Conservation (phyloP, 2,797 vertebrate species). For the Sciaenops ocellatus region DNA sequence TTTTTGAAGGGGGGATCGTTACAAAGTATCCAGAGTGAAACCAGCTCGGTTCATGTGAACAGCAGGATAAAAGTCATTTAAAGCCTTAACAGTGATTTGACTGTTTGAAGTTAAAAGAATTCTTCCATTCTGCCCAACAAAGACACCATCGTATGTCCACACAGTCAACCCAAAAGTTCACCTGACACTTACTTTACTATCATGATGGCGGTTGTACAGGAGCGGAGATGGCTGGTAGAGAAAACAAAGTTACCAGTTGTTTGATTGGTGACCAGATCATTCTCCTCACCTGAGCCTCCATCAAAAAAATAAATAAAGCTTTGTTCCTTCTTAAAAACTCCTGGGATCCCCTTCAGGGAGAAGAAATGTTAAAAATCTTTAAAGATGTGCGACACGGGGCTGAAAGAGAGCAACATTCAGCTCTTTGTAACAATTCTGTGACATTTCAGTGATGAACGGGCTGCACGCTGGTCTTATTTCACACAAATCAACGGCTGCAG, state of each 20-base stretch:
- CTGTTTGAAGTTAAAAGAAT: constrained; percentile 10
- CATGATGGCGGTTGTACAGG: background rate
- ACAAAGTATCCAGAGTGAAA: background rate
- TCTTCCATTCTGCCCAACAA: background rate
- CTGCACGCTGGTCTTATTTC: constrained; percentile 24
- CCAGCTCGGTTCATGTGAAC: background rate
- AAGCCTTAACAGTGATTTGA: constrained; percentile 43
- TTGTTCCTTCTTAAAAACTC: constrained; percentile 39
- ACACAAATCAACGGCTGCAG: constrained; percentile 26
- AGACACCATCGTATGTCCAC: background rate
- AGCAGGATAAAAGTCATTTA: constrained; percentile 4
- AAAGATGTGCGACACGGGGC: background rate
- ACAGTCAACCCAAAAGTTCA: too few species aligned
- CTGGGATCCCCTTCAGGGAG: background rate
- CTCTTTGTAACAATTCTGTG: constrained; percentile 4
- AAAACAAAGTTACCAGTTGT: constrained; percentile 7
- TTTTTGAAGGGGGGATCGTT: background rate
- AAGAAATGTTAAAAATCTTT: constrained; percentile 40
- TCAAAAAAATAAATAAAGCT: constrained; percentile 33
- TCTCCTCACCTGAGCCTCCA: constrained; percentile 34
- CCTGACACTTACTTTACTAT: too few species aligned
- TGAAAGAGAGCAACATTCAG: background rate
- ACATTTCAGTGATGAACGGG: constrained; percentile 18
- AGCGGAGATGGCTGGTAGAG: background rate
- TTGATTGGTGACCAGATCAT: background rate